Conservation (phyloP, 2,797 vertebrate species). For the Acanthopagrus latus region DNA sequence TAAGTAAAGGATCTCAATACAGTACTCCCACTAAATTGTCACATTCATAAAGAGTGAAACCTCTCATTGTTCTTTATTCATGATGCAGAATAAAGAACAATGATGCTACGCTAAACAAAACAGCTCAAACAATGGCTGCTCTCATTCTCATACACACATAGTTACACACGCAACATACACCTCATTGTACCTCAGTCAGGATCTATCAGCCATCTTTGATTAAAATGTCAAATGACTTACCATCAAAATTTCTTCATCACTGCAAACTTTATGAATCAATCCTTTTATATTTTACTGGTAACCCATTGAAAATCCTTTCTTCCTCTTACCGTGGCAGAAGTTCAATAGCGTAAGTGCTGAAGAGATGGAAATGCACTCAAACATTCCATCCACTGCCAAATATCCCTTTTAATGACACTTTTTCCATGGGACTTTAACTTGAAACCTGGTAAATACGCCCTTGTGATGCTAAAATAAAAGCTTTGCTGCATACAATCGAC, state of each 20-base stretch:
- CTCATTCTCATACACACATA: slow-evolving; percentile 35
- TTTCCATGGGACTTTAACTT: background rate
- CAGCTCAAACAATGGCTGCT: slow-evolving; percentile 38
- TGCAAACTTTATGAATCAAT: background rate
- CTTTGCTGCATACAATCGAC: background rate
- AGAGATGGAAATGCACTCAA: background rate
- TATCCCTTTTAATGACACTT: too few relatives aligned
- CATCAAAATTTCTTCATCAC: background rate
- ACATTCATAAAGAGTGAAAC: slow-evolving; percentile 9
- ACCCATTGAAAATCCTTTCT: background rate
- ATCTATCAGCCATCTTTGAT: slow-evolving; percentile 5
- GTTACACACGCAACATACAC: background rate
- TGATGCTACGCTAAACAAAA: slow-evolving; percentile 4
- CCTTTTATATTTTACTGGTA: background rate
- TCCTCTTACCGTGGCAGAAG: background rate
- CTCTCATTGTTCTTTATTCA: background rate
- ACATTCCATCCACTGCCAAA: background rate
- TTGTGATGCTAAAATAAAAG: slow-evolving; percentile 4
- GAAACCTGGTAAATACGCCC: background rate
- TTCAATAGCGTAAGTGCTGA: background rate
- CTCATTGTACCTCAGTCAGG: background rate
- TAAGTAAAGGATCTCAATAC: background rate
- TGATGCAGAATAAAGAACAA: background rate
- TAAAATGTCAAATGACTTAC: background rate
- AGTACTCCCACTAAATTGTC: background rate